A percentile compares a stretch with the other conserved stretches of the same genome.
Conservation (phyloP, 2,888 invertebrate species). For the Philereme transversata region DNA sequence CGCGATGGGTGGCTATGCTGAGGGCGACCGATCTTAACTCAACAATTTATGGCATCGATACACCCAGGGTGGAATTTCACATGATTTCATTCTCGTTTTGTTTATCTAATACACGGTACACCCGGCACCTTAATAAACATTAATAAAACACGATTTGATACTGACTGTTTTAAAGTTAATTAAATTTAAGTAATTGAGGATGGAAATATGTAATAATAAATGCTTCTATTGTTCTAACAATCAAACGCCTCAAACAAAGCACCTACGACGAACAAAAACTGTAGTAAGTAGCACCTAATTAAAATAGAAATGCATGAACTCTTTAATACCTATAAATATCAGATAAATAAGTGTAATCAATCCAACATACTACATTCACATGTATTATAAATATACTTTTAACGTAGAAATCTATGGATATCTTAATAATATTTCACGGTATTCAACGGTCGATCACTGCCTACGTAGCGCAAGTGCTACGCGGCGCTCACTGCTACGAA, state of each 20-base stretch:
- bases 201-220: background rate
- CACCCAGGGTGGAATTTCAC: constrained; percentile 69
- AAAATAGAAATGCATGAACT: background rate
- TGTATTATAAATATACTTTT: background rate
- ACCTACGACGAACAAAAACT: background rate
- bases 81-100: constrained; percentile 55
- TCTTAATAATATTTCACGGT: constrained; percentile 6
- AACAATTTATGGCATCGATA: constrained; percentile 72
- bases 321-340: background rate
- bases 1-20: constrained; percentile 73
- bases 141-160: constrained; percentile 4
- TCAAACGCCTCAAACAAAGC: background rate
- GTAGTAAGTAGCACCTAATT: too few relatives aligned
- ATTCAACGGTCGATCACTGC: constrained; percentile 32
- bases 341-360: background rate
- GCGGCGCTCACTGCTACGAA: constrained; percentile 59
- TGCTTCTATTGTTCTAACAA: background rate
- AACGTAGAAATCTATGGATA: background rate
- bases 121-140: constrained; percentile 31
- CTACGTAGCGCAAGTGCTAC: constrained; percentile 67
- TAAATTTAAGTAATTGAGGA: background rate
- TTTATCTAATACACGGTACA: constrained; percentile 45
- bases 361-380: background rate
- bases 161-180: background rate
- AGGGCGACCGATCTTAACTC: constrained; percentile 57